Percentiles rank a stretch among this genome's conserved stretches.
These are phyloP conservation scores for Heliconius charithonia DNA, from an alignment of 2,888 invertebrate species.

Conservation along the genomic window DNA sequence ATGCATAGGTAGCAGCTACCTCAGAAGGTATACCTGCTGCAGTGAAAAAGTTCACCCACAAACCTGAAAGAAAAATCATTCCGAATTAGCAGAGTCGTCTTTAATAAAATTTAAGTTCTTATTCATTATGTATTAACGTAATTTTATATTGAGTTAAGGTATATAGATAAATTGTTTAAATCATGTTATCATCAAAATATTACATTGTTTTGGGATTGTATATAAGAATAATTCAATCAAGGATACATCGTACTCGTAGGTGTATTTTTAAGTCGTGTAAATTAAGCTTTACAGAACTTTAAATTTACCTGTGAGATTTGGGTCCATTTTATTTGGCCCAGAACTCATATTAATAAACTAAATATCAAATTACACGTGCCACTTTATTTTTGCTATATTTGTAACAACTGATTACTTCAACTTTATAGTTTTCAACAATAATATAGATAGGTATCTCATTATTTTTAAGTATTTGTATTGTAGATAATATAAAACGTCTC, in stretches of 20 bases:
- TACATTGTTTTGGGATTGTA: background rate
- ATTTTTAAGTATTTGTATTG: background rate
- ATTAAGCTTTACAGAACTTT: background rate
- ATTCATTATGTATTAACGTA: background rate
- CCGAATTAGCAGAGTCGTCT: background rate
- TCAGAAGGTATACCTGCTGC: slow-evolving; percentile 92
- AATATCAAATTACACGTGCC: slow-evolving; percentile 42
- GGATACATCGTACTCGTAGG: background rate
- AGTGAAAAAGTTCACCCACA: slow-evolving; percentile 94
- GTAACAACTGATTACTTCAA: slow-evolving; percentile 12
- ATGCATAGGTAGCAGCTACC: slow-evolving; percentile 91
- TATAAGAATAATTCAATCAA: background rate
- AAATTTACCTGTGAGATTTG: slow-evolving; percentile 66
- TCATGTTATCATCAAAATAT: background rate
- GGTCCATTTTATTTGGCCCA: slow-evolving; percentile 63
- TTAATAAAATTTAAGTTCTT: background rate
- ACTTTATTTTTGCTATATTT: slow-evolving; percentile 12
- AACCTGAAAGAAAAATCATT: slow-evolving; percentile 66
- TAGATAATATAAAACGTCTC: background rate
- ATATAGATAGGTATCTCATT: background rate
- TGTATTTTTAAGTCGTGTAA: slow-evolving; percentile 16
- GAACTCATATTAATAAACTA: slow-evolving; percentile 50
- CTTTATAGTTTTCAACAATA: slow-evolving; percentile 13
- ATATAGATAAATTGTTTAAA: background rate
- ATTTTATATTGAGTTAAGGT: background rate